Evolutionary conservation across 2,888 invertebrate species (phyloP).

Genomic region (Xestia c-nigrum): DNA sequence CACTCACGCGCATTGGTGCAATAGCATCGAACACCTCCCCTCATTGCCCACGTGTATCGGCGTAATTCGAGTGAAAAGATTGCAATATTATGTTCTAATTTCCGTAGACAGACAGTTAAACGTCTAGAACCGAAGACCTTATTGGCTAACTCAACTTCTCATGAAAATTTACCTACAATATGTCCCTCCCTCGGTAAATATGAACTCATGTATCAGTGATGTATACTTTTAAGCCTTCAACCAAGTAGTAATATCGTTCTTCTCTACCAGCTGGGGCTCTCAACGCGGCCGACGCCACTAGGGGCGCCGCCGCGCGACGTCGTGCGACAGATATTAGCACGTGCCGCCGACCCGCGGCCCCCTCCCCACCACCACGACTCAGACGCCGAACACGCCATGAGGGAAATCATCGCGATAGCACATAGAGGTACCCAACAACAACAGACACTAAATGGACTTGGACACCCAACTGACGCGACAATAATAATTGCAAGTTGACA

Average conservation of each 20-base stretch:
- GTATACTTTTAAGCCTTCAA: background rate
- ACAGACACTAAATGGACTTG: background rate
- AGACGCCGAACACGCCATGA: constrained; percentile 83
- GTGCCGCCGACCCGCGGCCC: constrained; percentile 83
- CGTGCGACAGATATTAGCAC: constrained; percentile 86
- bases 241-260: background rate
- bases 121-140: background rate
- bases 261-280: constrained; percentile 83
- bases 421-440: constrained; percentile 81
- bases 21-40: background rate
- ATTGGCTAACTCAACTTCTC: background rate
- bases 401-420: constrained; percentile 88
- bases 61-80: background rate
- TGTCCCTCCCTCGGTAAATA: background rate
- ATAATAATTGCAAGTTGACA: constrained; percentile 26
- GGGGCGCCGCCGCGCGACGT: constrained; percentile 89
- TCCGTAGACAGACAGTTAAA: background rate
- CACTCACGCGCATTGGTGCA: background rate
- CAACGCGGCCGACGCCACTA: constrained; percentile 84
- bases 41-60: background rate
- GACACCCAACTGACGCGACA: background rate
- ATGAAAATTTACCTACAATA: background rate
- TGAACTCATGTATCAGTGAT: background rate
- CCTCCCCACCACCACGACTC: constrained; percentile 73
- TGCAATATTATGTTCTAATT: background rate